Evolutionary conservation across 2,113 vertebrate species (phyloP).

Genomic region (Mesitornis unicolor): DNA sequence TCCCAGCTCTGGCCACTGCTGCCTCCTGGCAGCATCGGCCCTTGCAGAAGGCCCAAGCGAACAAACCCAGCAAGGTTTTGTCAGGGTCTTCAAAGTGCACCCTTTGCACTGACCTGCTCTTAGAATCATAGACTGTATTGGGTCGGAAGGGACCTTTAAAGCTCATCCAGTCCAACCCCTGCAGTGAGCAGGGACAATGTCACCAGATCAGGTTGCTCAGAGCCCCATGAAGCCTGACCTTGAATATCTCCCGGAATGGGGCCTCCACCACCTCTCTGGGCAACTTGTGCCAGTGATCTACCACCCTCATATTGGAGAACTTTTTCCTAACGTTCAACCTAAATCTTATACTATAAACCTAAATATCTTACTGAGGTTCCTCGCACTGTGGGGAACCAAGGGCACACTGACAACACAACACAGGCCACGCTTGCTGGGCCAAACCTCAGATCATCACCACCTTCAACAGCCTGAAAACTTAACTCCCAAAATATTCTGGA

Average conservation of each 20-base stretch:
- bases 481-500: background rate
- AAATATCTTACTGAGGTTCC: background rate
- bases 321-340: no score
- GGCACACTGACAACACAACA: background rate
- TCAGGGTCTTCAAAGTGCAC: background rate
- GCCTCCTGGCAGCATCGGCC: background rate
- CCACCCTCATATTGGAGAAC: no score
- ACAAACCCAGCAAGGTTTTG: background rate
- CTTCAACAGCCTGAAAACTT: background rate
- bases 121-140: no score
- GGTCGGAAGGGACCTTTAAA: no score
- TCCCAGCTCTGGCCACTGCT: background rate
- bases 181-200: no score
- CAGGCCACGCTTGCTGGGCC: background rate
- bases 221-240: no score
- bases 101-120: background rate
- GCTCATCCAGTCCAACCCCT: no score
- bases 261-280: no score
- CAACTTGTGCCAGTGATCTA: no score
- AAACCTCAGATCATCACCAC: background rate
- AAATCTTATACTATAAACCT: no score
- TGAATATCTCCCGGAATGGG: no score
- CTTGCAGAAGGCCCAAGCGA: background rate
- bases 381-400: background rate
- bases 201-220: no score